Evolutionary conservation across 2,797 vertebrate genomes (phyloP), one percentile per base, ranked within the genome.

Genomic region (Cirrhinus mrigala): DNA sequence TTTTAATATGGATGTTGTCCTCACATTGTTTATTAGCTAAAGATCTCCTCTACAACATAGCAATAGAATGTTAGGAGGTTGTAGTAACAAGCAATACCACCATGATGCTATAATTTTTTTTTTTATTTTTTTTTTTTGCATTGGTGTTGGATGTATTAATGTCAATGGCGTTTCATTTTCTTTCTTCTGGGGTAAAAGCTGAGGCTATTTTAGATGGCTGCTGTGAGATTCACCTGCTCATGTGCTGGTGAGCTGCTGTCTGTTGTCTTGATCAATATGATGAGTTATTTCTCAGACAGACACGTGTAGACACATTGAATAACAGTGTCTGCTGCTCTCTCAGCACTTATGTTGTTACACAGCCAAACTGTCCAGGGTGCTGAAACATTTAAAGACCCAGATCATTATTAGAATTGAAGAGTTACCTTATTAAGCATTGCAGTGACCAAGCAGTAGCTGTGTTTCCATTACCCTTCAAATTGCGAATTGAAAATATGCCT

Each of bases 221-320:
- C 16, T 66, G 14, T 64, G 62, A 16, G 62, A 66, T 66, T 33
- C 4, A 20, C 16, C 16, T 50, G 8, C 71, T 29, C 46, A 27
- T 48, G 8, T 74, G 46, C 16, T 52, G 71, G 3, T 74, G 46
- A 50, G 70, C 70, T 46, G 5, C 40, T 22, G 24, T 48, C 6
- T 54, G 44, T 48, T 79, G 60, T 29, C 44, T 14, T 50, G 24
- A 79, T 64, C 58, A 22, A 79, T 79, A 48, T 27, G 3, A 62
- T 29, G 58, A 79, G 78, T 3, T 44, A 79, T 66, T 24, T 33
- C 44, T 66, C 46, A 80, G 20, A 81, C 48, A 78, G 75, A 78
- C 75, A 18, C 1, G 1, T 58, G 6, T 18, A 44, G 54, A 20
- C 22, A 40, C 79, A 52, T 6, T 52, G 46, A 52, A 52, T 68